These are phyloP conservation scores for Macrosoma leucophasiata DNA, from an alignment of 2,888 invertebrate species.

Conservation along the genomic window DNA sequence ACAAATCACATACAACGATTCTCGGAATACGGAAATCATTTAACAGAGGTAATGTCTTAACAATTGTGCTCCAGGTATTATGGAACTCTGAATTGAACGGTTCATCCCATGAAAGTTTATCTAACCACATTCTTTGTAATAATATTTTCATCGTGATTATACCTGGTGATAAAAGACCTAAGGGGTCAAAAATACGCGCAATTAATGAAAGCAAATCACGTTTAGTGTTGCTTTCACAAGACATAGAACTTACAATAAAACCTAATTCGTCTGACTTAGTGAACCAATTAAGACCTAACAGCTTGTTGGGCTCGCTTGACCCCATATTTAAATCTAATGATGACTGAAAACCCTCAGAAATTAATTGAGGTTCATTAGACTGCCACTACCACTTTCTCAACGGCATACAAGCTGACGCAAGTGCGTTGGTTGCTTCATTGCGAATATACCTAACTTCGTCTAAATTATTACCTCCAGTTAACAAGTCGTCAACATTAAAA, in stretches of 20 bases:
- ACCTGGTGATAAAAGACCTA: slow-evolving; percentile 26
- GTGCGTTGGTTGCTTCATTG: slow-evolving; percentile 9
- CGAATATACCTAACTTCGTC: slow-evolving; percentile 9
- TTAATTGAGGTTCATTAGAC: slow-evolving; percentile 20
- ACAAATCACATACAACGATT: slow-evolving; percentile 18
- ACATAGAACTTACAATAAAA: slow-evolving; percentile 1
- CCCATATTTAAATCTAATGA: slow-evolving; percentile 10
- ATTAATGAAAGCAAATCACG: slow-evolving; percentile 24
- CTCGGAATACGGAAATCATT: slow-evolving; percentile 22
- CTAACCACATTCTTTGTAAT: slow-evolving; percentile 27
- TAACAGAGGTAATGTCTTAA: not conserved
- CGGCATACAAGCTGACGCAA: slow-evolving; percentile 23
- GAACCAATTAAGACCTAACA: slow-evolving; percentile 1
- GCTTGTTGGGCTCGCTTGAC: slow-evolving; percentile 6
- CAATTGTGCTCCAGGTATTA: not conserved
- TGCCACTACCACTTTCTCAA: slow-evolving; percentile 26
- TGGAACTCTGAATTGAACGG: not conserved
- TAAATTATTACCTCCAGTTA: slow-evolving; percentile 12
- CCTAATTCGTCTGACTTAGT: not conserved
- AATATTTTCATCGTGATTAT: slow-evolving; percentile 25
- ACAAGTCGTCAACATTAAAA: slow-evolving; percentile 27
- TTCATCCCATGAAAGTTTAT: slow-evolving; percentile 27
- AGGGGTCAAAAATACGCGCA: slow-evolving; percentile 27
- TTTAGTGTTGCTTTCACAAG: slow-evolving; percentile 13
- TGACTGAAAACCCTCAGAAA: slow-evolving; percentile 7